Conservation (phyloP, 2,797 vertebrate species). For the Pseudochirops cupreus region DNA sequence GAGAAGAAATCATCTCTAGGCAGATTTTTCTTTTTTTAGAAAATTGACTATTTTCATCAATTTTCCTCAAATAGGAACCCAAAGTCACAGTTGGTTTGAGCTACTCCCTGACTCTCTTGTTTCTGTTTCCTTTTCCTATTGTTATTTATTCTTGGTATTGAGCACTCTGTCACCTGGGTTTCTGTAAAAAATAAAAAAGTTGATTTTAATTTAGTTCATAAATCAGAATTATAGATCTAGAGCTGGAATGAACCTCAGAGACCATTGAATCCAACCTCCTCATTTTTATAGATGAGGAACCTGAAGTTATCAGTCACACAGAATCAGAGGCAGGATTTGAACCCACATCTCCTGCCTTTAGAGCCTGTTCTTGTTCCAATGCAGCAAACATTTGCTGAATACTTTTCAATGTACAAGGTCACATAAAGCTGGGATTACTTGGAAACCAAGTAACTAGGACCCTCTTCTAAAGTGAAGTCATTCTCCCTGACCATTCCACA, state of each 20-base stretch:
- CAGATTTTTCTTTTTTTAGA: constrained; percentile 65
- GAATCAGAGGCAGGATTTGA: background rate
- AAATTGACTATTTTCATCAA: constrained; percentile 58
- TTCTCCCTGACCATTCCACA: background rate
- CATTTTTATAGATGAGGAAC: background rate
- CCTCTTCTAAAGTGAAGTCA: background rate
- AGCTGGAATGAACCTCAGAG: background rate
- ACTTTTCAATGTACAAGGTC: background rate
- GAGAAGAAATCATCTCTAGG: constrained; percentile 2
- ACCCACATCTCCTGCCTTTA: background rate
- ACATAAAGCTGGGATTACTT: background rate
- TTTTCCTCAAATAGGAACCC: constrained; percentile 5
- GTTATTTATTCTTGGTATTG: background rate
- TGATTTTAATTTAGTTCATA: background rate
- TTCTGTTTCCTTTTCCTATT: background rate
- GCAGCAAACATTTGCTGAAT: background rate
- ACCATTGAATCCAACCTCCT: background rate
- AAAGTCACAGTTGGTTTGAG: background rate
- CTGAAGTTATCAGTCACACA: background rate
- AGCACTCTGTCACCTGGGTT: background rate
- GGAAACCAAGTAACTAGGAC: background rate
- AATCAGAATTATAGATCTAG: background rate
- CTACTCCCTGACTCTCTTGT: background rate
- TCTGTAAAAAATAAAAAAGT: background rate
- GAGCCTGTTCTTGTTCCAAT: background rate